Conservation (phyloP, 2,888 invertebrate species). For the Flexamia atlantica region DNA sequence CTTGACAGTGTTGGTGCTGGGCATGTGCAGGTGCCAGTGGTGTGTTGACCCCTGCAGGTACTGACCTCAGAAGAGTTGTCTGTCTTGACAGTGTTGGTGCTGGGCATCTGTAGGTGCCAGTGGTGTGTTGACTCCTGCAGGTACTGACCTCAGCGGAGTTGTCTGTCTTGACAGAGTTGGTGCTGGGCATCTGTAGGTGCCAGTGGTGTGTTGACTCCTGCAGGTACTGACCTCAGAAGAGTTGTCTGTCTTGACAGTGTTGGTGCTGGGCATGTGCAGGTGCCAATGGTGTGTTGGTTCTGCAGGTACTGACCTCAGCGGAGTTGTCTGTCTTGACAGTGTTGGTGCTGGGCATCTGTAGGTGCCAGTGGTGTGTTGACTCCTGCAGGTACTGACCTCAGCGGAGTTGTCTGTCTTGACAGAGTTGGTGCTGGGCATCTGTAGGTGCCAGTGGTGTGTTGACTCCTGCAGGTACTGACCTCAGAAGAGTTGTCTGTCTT, state of each 20-base stretch:
- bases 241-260: slow-evolving; percentile 27
- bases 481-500: too few relatives aligned
- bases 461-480: slow-evolving; percentile 39
- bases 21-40: slow-evolving; percentile 38
- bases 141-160: background rate
- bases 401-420: slow-evolving; percentile 23
- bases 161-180: too few relatives aligned
- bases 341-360: slow-evolving; percentile 43
- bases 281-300: background rate
- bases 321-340: slow-evolving; percentile 22
- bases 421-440: slow-evolving; percentile 40
- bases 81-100: slow-evolving; percentile 35
- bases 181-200: too few relatives aligned
- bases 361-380: slow-evolving; percentile 31
- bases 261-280: slow-evolving; percentile 45
- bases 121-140: slow-evolving; percentile 25
- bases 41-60: slow-evolving; percentile 31
- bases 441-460: slow-evolving; percentile 23
- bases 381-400: slow-evolving; percentile 44
- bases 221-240: background rate
- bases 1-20: slow-evolving; percentile 32
- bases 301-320: slow-evolving; percentile 22
- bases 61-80: slow-evolving; percentile 19
- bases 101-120: slow-evolving; percentile 47
- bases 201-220: too few relatives aligned